Evolutionary conservation across 1,140 invertebrate genomes (phyloP), one percentile per base, ranked within the genome.

Genomic region (Macrobrachium rosenbergii): DNA sequence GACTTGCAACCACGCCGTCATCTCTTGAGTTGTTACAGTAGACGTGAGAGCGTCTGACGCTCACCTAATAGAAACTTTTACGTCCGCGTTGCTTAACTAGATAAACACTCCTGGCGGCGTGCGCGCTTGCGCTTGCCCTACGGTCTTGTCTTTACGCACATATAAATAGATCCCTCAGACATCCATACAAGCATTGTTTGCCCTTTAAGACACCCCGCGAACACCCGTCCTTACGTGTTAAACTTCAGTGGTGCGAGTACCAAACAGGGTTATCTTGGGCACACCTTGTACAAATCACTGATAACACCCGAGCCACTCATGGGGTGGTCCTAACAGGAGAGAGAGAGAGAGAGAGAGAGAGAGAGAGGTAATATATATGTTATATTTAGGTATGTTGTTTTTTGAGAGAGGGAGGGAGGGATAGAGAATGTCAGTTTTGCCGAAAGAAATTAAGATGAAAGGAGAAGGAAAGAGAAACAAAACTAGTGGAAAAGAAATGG

Each of bases 241-340:
- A 12, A 52, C 52, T 45, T 45, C 52, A 14, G 28, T 21, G 28
- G 43, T 45, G 28, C 19, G 16, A 2, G 28, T 11, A 21, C 73
- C 73, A 75, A 75, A 37, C 43, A 17, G 73, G 73, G 12, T 52
- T 52, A 52, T 17, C 28, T 52, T 16, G 73, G 73, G 73, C 78
- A 64, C 60, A 81, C 78, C 78, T 64, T 43, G 78, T 67, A 81
- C 78, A 81, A 81, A 81, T 81, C 78, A 81, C 60, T 45, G 78
- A 81, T 81, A 81, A 81, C 60, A 63, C 59, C 37, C 11, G 11
- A 17, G 16, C 23, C 28, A 11, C 59, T 8, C 60, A 28, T 60
- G 45, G 78, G 78, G 78, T 81, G 78, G 78, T 81, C 78, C 16
- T 43, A 11, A 19, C 12, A 37, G 52, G 76, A 78, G 76, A 21